These are phyloP conservation scores for Acanthosepion pharaonis DNA, from an alignment of 2,888 invertebrate genomes.

Conservation along the genomic window DNA sequence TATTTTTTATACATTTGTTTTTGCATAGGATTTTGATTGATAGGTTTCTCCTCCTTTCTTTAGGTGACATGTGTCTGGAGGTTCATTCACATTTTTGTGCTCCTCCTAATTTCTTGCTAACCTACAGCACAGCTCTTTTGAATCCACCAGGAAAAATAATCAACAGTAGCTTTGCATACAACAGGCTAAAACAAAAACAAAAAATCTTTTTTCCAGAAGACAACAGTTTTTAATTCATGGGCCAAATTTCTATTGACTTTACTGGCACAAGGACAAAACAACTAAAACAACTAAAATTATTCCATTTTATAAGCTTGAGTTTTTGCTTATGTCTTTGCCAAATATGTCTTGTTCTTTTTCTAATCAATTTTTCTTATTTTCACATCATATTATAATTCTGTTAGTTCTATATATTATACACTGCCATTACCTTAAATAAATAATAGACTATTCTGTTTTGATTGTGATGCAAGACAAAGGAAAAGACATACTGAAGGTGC, in stretches of 20 bases:
- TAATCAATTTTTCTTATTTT: too few relatives aligned
- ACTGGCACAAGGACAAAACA: background rate
- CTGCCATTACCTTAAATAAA: too few relatives aligned
- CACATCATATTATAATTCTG: too few relatives aligned
- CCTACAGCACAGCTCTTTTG: background rate
- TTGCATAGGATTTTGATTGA: background rate
- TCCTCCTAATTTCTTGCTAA: background rate
- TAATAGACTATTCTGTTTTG: too few relatives aligned
- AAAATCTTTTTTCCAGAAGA: background rate
- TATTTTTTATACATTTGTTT: background rate
- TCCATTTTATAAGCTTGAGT: too few relatives aligned
- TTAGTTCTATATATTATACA: too few relatives aligned
- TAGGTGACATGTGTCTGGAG: background rate
- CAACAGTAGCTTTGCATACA: background rate
- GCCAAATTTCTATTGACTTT: background rate
- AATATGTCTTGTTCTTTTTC: too few relatives aligned
- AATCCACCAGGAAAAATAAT: constrained; percentile 20
- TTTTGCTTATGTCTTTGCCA: too few relatives aligned
- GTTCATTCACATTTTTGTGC: background rate
- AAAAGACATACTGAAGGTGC: too few relatives aligned
- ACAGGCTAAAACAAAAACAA: background rate
- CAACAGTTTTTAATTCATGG: background rate
- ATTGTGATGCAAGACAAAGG: too few relatives aligned
- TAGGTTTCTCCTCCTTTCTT: background rate
- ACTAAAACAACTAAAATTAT: background rate